Conservation (phyloP, 2,888 invertebrate genomes). For the Hanleya hanleyi region DNA sequence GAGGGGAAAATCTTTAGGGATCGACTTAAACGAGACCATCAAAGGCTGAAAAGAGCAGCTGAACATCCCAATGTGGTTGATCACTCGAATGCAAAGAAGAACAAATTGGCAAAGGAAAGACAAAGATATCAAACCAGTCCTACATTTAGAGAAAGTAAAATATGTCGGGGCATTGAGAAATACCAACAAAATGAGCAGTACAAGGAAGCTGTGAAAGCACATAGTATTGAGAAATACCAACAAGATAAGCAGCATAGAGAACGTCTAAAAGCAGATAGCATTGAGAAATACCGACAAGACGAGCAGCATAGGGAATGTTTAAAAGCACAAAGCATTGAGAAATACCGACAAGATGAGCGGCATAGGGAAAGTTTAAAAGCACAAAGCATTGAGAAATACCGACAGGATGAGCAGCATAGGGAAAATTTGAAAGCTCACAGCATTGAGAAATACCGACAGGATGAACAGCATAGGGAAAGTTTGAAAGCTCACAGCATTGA, state of each 20-base stretch:
- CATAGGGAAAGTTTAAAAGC: conserved; percentile 13
- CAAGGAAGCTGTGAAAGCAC: too few species aligned
- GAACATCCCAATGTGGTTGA: too few species aligned
- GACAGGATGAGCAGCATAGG: background rate
- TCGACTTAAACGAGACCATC: background rate
- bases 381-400: conserved; percentile 4
- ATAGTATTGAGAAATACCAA: too few species aligned
- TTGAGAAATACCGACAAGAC: background rate
- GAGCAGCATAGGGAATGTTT: conserved; percentile 2
- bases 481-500: background rate
- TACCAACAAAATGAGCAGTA: too few species aligned
- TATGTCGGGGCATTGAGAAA: background rate
- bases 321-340: conserved; percentile 6
- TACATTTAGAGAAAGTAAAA: background rate
- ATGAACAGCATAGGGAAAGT: background rate
- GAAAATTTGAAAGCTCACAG: too few species aligned
- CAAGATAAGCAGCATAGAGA: background rate
- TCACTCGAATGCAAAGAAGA: too few species aligned
- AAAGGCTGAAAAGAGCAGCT: too few species aligned
- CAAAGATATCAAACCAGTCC: background rate
- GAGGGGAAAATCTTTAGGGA: background rate
- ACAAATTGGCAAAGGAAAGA: too few species aligned
- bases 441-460: background rate
- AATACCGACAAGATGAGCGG: conserved; percentile 13
- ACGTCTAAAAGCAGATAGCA: background rate